Evolutionary conservation across 2,888 invertebrate genomes (phyloP), one percentile per base, ranked within the genome.

Genomic region (Cryptus viduatorius): DNA sequence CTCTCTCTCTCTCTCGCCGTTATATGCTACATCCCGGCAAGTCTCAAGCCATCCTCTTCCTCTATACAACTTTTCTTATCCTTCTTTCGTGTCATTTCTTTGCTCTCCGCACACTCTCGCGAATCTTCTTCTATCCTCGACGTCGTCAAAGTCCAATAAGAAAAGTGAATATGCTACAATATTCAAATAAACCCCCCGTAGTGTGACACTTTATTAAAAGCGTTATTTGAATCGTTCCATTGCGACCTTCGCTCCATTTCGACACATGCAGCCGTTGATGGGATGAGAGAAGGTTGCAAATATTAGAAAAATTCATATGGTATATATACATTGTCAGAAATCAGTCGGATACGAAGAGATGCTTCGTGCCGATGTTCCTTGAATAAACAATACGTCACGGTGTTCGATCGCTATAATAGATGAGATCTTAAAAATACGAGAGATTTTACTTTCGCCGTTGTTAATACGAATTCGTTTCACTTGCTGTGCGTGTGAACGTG

Each of bases 131-230:
- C 59, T 61, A 50, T 79, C 19, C 72, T 67, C 77, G 48, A 37
- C 61, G 67, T 75, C 83, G 82, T 82, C 86, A 84, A 83, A 83
- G 80, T 86, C 85, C 89, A 88, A 90, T 88, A 90, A 91, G 92
- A 89, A 92, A 92, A 93, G 92, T 92, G 93, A 93, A 93, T 93
- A 93, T 92, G 93, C 92, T 90, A 90, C 91, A 90, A 90, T 93
- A 93, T 93, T 93, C 92, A 92, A 93, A 93, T 92, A 89, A 85
- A 37, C 88, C 89, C 88, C 88, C 87, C 86, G 79, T 48, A 44
- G 59, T 76, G 90, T 89, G 92, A 92, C 92, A 92, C 92, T 93
- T 93, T 93, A 93, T 93, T 93, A 93, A 92, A 93, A 90, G 90
- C 89, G 90, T 90, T 90, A 91, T 91, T 92, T 91, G 90, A 91